Base-by-base conservation (phyloP, 2,888 invertebrate species). In the Xanthorhoe spadicearia region DNA sequence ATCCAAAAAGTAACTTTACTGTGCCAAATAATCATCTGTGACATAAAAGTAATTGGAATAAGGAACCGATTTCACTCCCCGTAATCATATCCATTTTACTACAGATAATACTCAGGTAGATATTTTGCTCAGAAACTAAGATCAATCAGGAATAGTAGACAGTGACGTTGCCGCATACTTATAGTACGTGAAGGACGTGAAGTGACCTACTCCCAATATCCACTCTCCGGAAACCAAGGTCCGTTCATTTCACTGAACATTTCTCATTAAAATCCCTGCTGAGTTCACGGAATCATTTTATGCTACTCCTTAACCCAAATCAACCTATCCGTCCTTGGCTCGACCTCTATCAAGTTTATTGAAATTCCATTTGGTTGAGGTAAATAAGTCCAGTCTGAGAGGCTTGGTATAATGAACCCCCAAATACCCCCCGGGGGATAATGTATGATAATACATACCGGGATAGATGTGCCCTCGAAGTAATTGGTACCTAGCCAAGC, bases 391-490 rank as follows among this genome's bases (percentile, higher is more conserved):
- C 66, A 65, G 70, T 55, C 54, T 55, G 67, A 57, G 63, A 70
- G 58, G 64, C 77, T 77, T 70, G 74, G 75, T 76, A 79, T 82
- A 83, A 82, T 82, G 83, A 84, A 56, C 38, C 52, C 52, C 28
- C 79, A 78, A 80, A 81, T 74, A 72, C 48, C 76, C 80, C 71
- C 73, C 75, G 66, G 51, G 77, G 81, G 80, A 79, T 82, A 84
- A 84, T 82, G 61, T 79, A 85, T 84, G 82, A 77, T 81, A 85
- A 85, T 83, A 78, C 75, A 83, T 77, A 81, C 78, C 62, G 73
- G 74, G 72, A 74, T 64, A 64, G 75, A 74, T 75, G 65, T 77
- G 70, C 74, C 77, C 71, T 77, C 70, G 68, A 68, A 75, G 77
- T 79, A 77, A 81, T 81, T 81, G 79, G 52, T 58, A 52, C 52